A percentile compares a stretch with the other conserved stretches of the same genome.
phyloP scores from a whole-genome alignment of 64 coral and sea anemone species.

The Porites lutea region DNA sequence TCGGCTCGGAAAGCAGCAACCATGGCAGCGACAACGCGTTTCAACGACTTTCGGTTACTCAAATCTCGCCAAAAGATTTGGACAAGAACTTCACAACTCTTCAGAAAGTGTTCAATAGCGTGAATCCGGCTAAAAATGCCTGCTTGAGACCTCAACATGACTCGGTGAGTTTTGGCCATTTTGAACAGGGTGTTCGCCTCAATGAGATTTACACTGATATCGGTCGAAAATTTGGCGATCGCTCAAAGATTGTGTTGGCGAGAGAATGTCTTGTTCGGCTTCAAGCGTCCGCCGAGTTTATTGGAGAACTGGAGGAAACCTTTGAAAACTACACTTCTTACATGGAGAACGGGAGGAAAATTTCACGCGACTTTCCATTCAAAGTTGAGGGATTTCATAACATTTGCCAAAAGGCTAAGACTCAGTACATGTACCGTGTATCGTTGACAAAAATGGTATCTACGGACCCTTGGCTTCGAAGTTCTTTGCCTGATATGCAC shows the following conservation, averaged over 20 bases:
- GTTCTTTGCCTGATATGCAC: slow-evolving; percentile 55
- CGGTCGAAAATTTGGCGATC: slow-evolving; percentile 81
- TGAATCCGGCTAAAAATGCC: slow-evolving; percentile 23
- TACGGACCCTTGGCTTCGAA: slow-evolving; percentile 57
- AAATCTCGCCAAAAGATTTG: slow-evolving; percentile 53
- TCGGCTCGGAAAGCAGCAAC: not conserved
- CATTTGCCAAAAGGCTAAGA: slow-evolving; percentile 75
- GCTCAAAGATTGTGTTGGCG: slow-evolving; percentile 72
- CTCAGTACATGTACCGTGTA: slow-evolving; percentile 68
- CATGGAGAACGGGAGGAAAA: slow-evolving; percentile 38
- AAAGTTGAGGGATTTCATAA: slow-evolving; percentile 78
- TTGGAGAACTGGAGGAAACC: slow-evolving; percentile 69
- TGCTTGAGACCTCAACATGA: slow-evolving; percentile 61
- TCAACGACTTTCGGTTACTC: slow-evolving; percentile 49
- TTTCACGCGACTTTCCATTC: slow-evolving; percentile 70
- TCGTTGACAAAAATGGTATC: slow-evolving; percentile 59
- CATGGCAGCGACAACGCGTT: slow-evolving; percentile 20
- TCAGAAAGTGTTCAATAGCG: slow-evolving; percentile 55
- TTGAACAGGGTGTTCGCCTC: slow-evolving; percentile 71
- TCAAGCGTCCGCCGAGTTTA: slow-evolving; percentile 64
- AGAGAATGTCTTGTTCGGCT: slow-evolving; percentile 86
- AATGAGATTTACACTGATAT: slow-evolving; percentile 83
- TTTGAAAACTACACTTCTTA: slow-evolving; percentile 71
- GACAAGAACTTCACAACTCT: slow-evolving; percentile 69
- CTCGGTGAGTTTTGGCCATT: slow-evolving; percentile 72